Conservation (phyloP, 2,797 vertebrate genomes). For the Eospalax fontanierii region DNA sequence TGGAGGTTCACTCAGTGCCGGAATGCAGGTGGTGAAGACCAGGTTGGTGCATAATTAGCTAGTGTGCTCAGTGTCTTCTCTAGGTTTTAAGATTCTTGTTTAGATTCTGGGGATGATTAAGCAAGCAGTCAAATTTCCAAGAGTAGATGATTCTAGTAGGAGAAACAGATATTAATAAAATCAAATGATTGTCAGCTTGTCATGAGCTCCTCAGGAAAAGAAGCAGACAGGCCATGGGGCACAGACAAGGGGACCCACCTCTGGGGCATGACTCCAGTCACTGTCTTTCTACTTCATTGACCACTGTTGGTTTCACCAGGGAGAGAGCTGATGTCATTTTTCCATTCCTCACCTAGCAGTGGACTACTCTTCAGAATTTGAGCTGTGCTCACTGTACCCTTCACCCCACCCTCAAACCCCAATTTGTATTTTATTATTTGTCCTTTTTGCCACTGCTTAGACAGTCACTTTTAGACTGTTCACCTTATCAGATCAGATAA, state of each 20-base stretch:
- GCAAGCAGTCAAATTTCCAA: not conserved
- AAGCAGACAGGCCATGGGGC: not conserved
- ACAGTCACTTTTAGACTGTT: constrained; percentile 50
- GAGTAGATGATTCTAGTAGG: not conserved
- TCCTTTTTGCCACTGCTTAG: constrained; percentile 20
- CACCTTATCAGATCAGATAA: constrained; percentile 42
- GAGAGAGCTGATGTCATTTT: not conserved
- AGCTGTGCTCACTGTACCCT: not conserved
- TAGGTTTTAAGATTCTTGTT: not conserved
- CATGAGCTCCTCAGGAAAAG: not conserved
- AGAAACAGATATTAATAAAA: constrained; percentile 35
- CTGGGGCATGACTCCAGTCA: not conserved
- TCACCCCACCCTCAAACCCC: not conserved
- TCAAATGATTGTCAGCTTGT: constrained; percentile 22
- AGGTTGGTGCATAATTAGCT: not conserved
- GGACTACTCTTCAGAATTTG: not conserved
- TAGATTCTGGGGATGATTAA: constrained; percentile 37
- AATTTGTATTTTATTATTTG: constrained; percentile 16
- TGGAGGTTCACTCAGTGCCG: not conserved
- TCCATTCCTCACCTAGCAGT: not conserved
- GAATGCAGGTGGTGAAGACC: not conserved
- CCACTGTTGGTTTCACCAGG: accelerated
- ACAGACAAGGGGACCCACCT: not conserved
- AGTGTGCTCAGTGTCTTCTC: not conserved
- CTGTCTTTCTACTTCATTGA: not conserved